These are phyloP conservation scores for Leptopilina drosophilae DNA, from an alignment of 2,888 invertebrate genomes.

Conservation along the genomic window DNA sequence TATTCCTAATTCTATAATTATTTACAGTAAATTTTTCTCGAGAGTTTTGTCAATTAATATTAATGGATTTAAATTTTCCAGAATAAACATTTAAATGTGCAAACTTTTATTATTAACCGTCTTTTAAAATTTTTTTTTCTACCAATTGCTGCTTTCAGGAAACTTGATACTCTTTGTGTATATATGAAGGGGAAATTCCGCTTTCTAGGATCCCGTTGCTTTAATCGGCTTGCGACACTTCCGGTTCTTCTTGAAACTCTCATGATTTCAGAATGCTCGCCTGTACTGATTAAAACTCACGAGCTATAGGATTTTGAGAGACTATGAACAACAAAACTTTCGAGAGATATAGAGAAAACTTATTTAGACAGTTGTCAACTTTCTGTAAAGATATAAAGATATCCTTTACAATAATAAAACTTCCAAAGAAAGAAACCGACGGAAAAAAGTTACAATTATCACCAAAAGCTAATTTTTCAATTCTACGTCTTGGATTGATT, in stretches of 20 bases:
- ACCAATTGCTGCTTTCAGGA: conserved; percentile 15
- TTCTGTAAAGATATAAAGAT: conserved; percentile 20
- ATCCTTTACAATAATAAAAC: background rate
- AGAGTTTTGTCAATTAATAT: background rate
- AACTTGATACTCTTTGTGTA: conserved; percentile 8
- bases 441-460: too few species aligned
- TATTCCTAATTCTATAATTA: too few species aligned
- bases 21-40: too few species aligned
- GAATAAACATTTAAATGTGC: background rate
- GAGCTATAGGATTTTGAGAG: background rate
- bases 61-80: too few species aligned
- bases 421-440: background rate
- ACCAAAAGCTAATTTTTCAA: too few species aligned
- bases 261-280: conserved; percentile 19
- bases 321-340: conserved; percentile 15
- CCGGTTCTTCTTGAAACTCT: conserved; percentile 32
- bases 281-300: conserved; percentile 39
- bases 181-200: conserved; percentile 15
- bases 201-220: conserved; percentile 41
- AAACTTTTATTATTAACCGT: background rate
- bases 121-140: background rate
- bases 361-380: conserved; percentile 25
- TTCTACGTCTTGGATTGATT: too few species aligned
- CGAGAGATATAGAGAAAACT: conserved; percentile 27
- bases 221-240: conserved; percentile 48